phyloP scores from a whole-genome alignment of 2,888 invertebrate genomes.

The Lithosia quadra region DNA sequence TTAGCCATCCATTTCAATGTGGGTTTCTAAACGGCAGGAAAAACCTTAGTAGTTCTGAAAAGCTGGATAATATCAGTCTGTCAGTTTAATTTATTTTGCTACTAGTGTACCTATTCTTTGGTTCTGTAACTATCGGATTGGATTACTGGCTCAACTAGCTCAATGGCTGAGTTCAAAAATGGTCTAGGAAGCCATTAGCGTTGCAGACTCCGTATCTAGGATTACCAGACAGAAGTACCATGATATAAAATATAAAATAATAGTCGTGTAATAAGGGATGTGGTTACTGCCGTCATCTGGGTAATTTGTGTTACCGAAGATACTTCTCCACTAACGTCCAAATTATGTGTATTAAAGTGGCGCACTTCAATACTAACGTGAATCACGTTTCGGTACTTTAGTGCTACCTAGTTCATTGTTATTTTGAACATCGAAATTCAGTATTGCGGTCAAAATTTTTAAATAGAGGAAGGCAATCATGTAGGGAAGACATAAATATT shows the following conservation, averaged over 20 bases:
- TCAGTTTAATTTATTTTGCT: neutral
- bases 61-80: neutral
- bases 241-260: neutral
- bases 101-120: neutral
- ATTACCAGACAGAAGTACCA: neutral
- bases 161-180: neutral
- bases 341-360: too few species aligned
- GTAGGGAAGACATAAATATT: too few species aligned
- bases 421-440: too few species aligned
- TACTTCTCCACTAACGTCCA: too few species aligned
- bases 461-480: too few species aligned
- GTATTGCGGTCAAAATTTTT: too few species aligned
- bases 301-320: too few species aligned
- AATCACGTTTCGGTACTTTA: too few species aligned
- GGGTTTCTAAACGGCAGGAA: constrained; percentile 14
- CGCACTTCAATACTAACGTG: too few species aligned
- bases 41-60: neutral
- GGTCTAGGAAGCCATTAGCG: neutral
- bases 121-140: neutral
- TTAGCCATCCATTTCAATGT: constrained; percentile 22
- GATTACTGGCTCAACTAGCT: neutral
- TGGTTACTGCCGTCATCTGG: neutral
- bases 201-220: neutral
- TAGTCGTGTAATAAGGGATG: constrained; percentile 20
- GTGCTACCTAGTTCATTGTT: too few species aligned